A percentile compares a stretch with the other conserved stretches of the same genome.
phyloP scores from a whole-genome alignment of 2,113 vertebrate genomes.

The Leucoraja erinaceus region DNA sequence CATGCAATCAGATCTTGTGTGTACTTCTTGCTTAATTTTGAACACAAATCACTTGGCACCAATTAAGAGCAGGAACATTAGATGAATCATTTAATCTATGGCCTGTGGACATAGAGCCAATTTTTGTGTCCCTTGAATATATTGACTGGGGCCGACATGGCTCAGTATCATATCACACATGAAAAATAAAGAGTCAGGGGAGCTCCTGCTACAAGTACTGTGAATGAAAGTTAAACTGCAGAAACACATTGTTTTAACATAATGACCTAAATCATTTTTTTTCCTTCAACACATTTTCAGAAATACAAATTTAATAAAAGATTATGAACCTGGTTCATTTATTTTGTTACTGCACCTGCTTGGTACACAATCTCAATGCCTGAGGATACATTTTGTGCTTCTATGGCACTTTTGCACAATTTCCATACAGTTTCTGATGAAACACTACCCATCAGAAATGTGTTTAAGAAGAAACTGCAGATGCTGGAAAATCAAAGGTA shows the following conservation, averaged over 20 bases:
- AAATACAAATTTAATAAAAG: background rate
- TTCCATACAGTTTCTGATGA: too few species aligned
- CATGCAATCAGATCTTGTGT: background rate
- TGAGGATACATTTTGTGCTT: background rate
- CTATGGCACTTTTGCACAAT: too few species aligned
- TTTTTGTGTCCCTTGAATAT: background rate
- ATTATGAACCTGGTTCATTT: background rate
- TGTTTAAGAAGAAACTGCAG: too few species aligned
- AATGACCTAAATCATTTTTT: background rate
- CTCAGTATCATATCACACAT: background rate
- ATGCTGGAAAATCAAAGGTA: too few species aligned
- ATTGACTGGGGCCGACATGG: background rate
- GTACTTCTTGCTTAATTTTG: background rate
- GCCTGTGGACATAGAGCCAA: background rate
- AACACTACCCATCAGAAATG: too few species aligned
- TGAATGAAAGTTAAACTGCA: background rate
- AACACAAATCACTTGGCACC: background rate
- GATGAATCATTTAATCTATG: background rate
- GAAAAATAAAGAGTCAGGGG: background rate
- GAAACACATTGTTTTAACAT: background rate
- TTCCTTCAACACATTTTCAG: background rate
- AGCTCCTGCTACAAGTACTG: background rate
- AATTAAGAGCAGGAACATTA: slow-evolving; percentile 3
- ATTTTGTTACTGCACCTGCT: background rate
- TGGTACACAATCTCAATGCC: background rate